Evolutionary conservation across 2,888 invertebrate genomes (phyloP).

Genomic region (Temnothorax unifasciatus): DNA sequence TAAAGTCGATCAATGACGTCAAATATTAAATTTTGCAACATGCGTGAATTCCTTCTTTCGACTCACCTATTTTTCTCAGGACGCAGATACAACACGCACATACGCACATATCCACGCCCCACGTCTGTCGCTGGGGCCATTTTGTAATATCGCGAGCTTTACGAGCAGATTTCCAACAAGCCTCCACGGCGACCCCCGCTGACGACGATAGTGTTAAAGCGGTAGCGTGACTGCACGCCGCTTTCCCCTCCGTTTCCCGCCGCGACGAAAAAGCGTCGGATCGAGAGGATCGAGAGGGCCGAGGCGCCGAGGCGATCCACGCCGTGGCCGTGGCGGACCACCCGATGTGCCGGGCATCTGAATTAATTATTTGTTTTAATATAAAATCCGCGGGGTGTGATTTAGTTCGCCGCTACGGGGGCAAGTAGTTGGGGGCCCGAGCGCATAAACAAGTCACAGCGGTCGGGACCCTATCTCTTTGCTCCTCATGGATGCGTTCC

Average conservation of each 20-base stretch:
- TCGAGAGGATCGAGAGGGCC: constrained; percentile 59
- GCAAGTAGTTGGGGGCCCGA: constrained; percentile 74
- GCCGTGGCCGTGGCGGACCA: constrained; percentile 78
- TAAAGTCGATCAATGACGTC: neutral
- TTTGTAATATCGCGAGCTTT: constrained; percentile 58
- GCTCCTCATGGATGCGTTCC: constrained; percentile 43
- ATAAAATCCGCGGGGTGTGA: constrained; percentile 85
- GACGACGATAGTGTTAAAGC: constrained; percentile 71
- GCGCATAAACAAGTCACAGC: constrained; percentile 83
- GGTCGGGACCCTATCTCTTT: constrained; percentile 61
- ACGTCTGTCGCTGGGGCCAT: constrained; percentile 5
- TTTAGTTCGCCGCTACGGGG: constrained; percentile 84
- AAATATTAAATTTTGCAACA: neutral
- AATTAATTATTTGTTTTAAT: constrained; percentile 86
- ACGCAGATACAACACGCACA: neutral
- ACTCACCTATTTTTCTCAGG: neutral
- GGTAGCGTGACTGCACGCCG: constrained; percentile 67
- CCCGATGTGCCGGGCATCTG: constrained; percentile 84
- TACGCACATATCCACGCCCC: constrained; percentile 25
- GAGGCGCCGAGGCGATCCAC: constrained; percentile 65
- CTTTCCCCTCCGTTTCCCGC: constrained; percentile 52
- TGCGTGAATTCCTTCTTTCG: neutral
- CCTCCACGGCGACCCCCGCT: constrained; percentile 63
- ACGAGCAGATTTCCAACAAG: constrained; percentile 59
- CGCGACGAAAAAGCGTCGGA: constrained; percentile 52